A percentile compares a stretch with the other conserved stretches of the same genome.
Conservation (phyloP, 2,113 vertebrate species). For the Vimba vimba region DNA sequence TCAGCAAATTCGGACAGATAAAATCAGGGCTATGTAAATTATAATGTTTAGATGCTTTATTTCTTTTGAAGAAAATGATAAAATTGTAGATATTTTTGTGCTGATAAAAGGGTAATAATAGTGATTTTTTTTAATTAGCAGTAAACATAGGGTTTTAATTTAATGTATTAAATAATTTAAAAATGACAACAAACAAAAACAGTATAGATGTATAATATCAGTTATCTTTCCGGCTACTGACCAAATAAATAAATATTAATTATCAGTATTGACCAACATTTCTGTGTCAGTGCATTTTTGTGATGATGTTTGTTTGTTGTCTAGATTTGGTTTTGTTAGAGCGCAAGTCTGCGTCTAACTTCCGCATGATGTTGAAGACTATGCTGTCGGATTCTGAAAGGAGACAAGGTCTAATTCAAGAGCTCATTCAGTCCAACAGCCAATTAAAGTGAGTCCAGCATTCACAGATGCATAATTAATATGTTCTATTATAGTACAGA, state of each 20-base stretch:
- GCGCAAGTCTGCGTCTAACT: conserved; percentile 74
- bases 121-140: too few species aligned
- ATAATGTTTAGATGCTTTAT: too few species aligned
- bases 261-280: background rate
- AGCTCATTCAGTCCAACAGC: conserved; percentile 83
- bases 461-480: background rate
- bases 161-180: too few species aligned
- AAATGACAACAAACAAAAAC: too few species aligned
- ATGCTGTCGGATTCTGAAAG: conserved; percentile 82
- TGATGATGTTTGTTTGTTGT: background rate
- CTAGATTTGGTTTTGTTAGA: conserved; percentile 83
- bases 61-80: too few species aligned
- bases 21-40: too few species aligned
- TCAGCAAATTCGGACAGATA: too few species aligned
- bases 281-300: too few species aligned
- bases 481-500: too few species aligned
- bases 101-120: too few species aligned
- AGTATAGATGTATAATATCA: background rate
- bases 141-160: too few species aligned
- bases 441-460: conserved; percentile 80
- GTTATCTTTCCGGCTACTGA: background rate
- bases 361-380: conserved; percentile 78
- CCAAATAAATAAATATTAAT: background rate
- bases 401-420: conserved; percentile 82
- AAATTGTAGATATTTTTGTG: too few species aligned